Evolutionary conservation across 2,888 invertebrate genomes (phyloP).

Genomic region (Plebejus melissa): DNA sequence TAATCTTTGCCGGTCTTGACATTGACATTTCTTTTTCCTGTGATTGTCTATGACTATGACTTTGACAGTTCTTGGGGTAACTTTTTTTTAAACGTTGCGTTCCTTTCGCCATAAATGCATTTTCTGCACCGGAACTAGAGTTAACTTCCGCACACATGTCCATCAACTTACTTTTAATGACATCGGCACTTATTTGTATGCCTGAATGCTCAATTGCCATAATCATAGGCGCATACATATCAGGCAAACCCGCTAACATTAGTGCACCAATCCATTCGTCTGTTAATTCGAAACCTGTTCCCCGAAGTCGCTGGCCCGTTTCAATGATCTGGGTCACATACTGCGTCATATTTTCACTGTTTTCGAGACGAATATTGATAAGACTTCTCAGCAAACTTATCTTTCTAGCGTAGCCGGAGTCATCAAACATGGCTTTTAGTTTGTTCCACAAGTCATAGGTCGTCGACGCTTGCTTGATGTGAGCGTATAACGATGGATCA

Average conservation of each 20-base stretch:
- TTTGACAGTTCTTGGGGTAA: no score
- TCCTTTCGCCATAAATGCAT: constrained; percentile 11
- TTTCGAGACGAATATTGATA: constrained; percentile 16
- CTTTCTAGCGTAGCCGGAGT: constrained; percentile 8
- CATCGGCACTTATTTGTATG: not conserved
- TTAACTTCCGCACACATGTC: constrained; percentile 13
- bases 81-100: not conserved
- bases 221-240: not conserved
- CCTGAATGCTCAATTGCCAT: constrained; percentile 20
- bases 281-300: not conserved
- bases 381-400: not conserved
- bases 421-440: constrained; percentile 4
- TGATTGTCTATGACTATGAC: not conserved
- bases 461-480: not conserved
- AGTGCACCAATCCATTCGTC: constrained; percentile 22
- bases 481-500: constrained; percentile 11
- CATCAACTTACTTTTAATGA: constrained; percentile 13
- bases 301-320: not conserved
- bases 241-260: constrained; percentile 14
- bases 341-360: not conserved
- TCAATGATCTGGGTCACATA: constrained; percentile 17
- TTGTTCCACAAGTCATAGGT: constrained; percentile 8
- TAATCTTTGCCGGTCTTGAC: not conserved
- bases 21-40: not conserved
- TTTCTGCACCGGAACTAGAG: not conserved